Evolutionary conservation across 2,113 vertebrate species (phyloP).

Genomic region (Echinops telfairi): DNA sequence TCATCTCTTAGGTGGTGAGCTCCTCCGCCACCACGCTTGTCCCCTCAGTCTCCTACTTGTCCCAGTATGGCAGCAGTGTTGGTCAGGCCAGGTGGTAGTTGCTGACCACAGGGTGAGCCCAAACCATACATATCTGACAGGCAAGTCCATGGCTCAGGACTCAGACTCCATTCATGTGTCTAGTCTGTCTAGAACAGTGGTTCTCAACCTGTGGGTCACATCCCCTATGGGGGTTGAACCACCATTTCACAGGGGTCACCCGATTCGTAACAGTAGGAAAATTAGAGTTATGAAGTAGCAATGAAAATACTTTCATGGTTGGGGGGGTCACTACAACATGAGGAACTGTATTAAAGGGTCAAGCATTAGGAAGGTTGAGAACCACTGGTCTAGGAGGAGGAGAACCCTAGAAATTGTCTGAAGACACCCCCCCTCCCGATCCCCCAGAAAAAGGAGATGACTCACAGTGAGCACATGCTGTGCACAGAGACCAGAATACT

Average conservation of each 20-base stretch:
- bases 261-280: too few relatives aligned
- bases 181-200: background rate
- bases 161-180: background rate
- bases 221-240: too few relatives aligned
- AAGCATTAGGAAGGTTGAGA: too few relatives aligned
- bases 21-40: background rate
- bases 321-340: too few relatives aligned
- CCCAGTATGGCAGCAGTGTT: background rate
- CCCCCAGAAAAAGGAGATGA: background rate
- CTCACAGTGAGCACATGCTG: background rate
- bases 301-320: too few relatives aligned
- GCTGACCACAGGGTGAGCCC: background rate
- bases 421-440: too few relatives aligned
- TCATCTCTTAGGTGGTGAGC: background rate
- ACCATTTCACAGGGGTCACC: too few relatives aligned
- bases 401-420: too few relatives aligned
- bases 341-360: too few relatives aligned
- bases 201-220: too few relatives aligned
- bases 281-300: too few relatives aligned
- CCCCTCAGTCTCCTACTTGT: slow-evolving; percentile 15
- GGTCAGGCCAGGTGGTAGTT: background rate
- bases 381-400: too few relatives aligned
- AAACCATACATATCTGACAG: background rate
- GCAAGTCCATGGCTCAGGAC: background rate
- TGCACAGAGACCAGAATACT: background rate